Base-by-base conservation (phyloP, 2,888 invertebrate genomes). In the Drosophila pseudotalamancana region DNA sequence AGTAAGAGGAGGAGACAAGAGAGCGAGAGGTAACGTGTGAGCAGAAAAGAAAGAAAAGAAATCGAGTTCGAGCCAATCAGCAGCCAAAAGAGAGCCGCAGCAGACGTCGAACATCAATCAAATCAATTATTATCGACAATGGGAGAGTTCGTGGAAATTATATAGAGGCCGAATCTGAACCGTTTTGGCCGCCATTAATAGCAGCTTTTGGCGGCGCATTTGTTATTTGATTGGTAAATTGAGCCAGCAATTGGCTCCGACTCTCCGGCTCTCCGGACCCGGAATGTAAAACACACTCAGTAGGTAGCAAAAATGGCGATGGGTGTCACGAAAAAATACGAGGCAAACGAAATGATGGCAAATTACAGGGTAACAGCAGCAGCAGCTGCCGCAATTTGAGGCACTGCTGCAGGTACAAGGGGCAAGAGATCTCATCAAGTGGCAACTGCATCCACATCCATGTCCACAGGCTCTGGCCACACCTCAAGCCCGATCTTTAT, bases 121-220 rank as follows among this genome's bases (percentile, higher is more conserved):
- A 90, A 90, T 89, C 90, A 89, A 89, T 89, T 90, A 89, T 90
- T 90, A 90, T 89, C 86, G 89, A 89, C 86, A 85, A 79, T 82
- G 77, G 56, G 57, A 69, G 77, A 68, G 63, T 80, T 86, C 87
- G 77, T 76, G 76, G 81, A 85, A 85, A 83, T 80, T 72, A 79
- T 85, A 77, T 37, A 49, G 51, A 21, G 8, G 59, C 19, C 25
- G 43, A 37, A 60, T 37, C 25, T 65, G 50, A 51, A 66, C 66
- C 77, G 77, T 66, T 69, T 70, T 69, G 63, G 66, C 67, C 59
- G 68, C 89, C 89, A 89, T 89, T 87, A 89, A 88, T 86, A 76
- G 87, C 78, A 78, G 77, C 74, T 88, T n/a, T 77, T 77, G 83
- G 81, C 75, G 71, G 79, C 74, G 64, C 64, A 75, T 77, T 89